These are phyloP conservation scores for Pristionchus mayeri DNA, from an alignment of 2,888 invertebrate species.

Conservation along the genomic window DNA sequence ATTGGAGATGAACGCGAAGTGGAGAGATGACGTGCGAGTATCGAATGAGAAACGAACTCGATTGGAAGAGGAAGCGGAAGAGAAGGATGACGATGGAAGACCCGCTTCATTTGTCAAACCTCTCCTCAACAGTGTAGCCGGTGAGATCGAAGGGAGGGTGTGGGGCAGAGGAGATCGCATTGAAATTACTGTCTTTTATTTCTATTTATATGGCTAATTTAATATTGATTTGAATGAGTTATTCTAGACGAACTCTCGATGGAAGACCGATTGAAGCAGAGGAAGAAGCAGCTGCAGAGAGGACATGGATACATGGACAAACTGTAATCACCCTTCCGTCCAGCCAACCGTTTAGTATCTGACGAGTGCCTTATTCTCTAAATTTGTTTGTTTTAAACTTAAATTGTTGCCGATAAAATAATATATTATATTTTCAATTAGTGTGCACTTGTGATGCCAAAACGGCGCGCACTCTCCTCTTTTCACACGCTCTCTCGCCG, in stretches of 20 bases:
- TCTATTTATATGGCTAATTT: too few species aligned
- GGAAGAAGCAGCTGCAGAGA: conserved; percentile 61
- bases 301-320: conserved; percentile 64
- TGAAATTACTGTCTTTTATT: too few species aligned
- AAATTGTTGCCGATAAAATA: neutral
- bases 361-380: neutral
- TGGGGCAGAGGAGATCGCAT: too few species aligned
- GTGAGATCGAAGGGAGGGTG: too few species aligned
- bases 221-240: too few species aligned
- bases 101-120: conserved; percentile 46
- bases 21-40: conserved; percentile 58
- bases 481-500: too few species aligned
- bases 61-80: conserved; percentile 55
- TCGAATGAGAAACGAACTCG: conserved; percentile 51
- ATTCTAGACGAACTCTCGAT: conserved; percentile 58
- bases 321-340: neutral
- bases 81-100: conserved; percentile 50
- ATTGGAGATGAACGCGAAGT: conserved; percentile 63
- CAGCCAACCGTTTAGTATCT: neutral
- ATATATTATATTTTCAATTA: too few species aligned
- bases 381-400: neutral
- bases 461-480: too few species aligned
- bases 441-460: too few species aligned
- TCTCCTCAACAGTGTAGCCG: conserved; percentile 25
- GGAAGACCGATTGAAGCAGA: conserved; percentile 61